phyloP scores from a whole-genome alignment of 1,140 invertebrate species.

The Lordiphosa stackelbergi region DNA sequence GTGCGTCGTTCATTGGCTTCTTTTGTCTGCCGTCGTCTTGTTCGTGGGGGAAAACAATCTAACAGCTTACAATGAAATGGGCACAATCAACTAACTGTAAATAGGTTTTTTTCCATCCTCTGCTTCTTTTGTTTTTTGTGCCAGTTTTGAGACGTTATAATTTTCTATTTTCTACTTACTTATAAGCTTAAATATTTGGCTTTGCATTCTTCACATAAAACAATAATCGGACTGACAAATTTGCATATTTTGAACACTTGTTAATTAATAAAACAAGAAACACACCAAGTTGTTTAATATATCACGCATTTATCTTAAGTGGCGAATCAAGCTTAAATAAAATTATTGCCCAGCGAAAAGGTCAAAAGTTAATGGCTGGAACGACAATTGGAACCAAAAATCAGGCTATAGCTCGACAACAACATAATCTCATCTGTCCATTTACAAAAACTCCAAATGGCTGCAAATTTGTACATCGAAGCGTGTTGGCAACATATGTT shows the following conservation, averaged over 20 bases:
- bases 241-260: conserved; percentile 73
- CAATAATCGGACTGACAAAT: conserved; percentile 42
- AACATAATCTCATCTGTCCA: no score
- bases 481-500: conserved; percentile 51
- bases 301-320: background rate
- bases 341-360: no score
- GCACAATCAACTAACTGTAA: conserved; percentile 74
- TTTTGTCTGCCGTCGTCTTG: conserved; percentile 40
- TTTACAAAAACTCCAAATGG: no score
- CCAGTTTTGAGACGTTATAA: conserved; percentile 49
- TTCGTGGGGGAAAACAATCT: conserved; percentile 55
- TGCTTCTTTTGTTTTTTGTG: conserved; percentile 26
- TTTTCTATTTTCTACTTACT: conserved; percentile 60
- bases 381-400: no score
- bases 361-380: no score
- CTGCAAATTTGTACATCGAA: conserved; percentile 4
- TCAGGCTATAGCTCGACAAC: no score
- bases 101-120: conserved; percentile 55
- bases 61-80: conserved; percentile 69
- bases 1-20: conserved; percentile 72
- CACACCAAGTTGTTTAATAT: conserved; percentile 6
- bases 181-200: conserved; percentile 36
- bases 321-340: no score
- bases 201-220: conserved; percentile 16
- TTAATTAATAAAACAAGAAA: conserved; percentile 59